Conservation (phyloP, 2,113 vertebrate genomes). For the Stomatorhinus ivindoensis region DNA sequence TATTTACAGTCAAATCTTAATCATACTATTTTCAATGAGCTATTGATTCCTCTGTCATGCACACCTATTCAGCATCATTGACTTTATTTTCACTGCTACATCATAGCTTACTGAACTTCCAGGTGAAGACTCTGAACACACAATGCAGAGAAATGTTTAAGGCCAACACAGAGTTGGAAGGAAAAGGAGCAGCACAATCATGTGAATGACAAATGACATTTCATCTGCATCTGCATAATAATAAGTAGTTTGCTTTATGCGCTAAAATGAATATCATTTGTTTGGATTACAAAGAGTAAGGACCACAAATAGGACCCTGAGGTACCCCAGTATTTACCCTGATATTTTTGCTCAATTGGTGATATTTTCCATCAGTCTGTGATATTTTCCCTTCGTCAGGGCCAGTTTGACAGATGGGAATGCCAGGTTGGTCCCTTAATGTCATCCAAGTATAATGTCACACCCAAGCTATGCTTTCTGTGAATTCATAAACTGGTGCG, state of each 20-base stretch:
- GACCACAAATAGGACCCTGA: not conserved
- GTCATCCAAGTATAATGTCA: not conserved
- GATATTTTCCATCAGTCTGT: not conserved
- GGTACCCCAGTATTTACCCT: not conserved
- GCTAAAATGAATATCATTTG: not conserved
- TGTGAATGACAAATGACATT: not conserved
- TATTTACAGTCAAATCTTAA: not conserved
- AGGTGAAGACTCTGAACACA: not conserved
- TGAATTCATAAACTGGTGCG: not conserved
- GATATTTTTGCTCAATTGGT: not conserved
- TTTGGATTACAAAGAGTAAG: not conserved
- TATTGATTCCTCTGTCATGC: not conserved
- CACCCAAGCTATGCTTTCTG: not conserved
- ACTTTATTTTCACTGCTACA: not conserved
- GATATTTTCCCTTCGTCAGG: not conserved
- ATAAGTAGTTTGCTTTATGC: not conserved
- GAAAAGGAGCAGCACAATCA: not conserved
- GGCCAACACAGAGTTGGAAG: not conserved
- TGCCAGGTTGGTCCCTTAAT: not conserved
- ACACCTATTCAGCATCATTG: not conserved
- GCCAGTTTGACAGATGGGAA: not conserved
- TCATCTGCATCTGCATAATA: not conserved
- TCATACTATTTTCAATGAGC: not conserved
- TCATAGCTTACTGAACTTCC: not conserved
- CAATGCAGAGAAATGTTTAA: not conserved